These are phyloP conservation scores for Chymomyza procnemis DNA, from an alignment of 2,888 invertebrate genomes.

Conservation along the genomic window DNA sequence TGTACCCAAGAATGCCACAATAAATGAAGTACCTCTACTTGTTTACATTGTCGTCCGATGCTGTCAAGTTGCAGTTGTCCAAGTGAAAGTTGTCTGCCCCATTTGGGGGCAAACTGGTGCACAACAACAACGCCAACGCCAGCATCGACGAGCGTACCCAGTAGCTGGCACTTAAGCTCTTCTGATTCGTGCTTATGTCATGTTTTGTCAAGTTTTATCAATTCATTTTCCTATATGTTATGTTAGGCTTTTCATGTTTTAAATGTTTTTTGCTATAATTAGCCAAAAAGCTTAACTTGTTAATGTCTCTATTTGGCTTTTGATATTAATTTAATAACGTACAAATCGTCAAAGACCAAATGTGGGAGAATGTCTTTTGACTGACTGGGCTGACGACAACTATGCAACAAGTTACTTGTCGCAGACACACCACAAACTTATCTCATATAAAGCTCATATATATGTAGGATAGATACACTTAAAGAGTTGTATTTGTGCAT, in stretches of 20 bases:
- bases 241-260: constrained; percentile 15
- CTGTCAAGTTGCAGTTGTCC: constrained; percentile 1
- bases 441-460: no score
- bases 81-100: constrained; percentile 46
- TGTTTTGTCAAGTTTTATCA: constrained; percentile 3
- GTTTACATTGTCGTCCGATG: neutral
- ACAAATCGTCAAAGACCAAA: constrained; percentile 24
- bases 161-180: neutral
- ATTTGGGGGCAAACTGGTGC: constrained; percentile 30
- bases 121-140: neutral
- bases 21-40: neutral
- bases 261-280: constrained; percentile 33
- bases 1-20: neutral
- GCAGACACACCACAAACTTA: neutral
- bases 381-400: no score
- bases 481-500: no score
- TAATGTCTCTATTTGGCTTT: constrained; percentile 17
- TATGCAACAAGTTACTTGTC: neutral
- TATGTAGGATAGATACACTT: no score
- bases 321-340: constrained; percentile 38
- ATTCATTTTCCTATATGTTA: neutral
- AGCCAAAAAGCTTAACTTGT: constrained; percentile 16
- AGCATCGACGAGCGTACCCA: neutral
- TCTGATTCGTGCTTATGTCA: constrained; percentile 48
- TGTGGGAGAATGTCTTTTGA: constrained; percentile 4